Evolutionary conservation across 2,888 invertebrate genomes (phyloP).

Genomic region (Amorpha juglandis): DNA sequence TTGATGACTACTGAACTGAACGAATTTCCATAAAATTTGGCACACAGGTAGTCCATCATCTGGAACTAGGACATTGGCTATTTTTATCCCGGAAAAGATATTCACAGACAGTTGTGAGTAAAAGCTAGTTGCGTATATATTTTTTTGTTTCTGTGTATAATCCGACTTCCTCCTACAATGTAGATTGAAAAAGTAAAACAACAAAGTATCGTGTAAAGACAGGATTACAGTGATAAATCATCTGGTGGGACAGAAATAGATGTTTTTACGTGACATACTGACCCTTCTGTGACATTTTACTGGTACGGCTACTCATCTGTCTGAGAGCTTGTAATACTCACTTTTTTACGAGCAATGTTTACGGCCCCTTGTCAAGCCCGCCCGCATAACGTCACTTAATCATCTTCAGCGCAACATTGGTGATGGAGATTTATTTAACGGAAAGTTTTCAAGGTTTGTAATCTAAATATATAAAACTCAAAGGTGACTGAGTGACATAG

Average conservation of each 20-base stretch:
- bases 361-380: neutral
- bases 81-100: too few species aligned
- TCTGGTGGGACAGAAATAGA: constrained; percentile 3
- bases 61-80: too few species aligned
- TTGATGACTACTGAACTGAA: too few species aligned
- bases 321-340: constrained; percentile 16
- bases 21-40: too few species aligned
- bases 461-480: too few species aligned
- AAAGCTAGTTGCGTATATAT: too few species aligned
- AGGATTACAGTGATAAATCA: constrained; percentile 7
- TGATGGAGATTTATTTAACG: constrained; percentile 16
- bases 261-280: constrained; percentile 17
- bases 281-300: constrained; percentile 23
- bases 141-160: too few species aligned
- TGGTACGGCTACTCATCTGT: neutral
- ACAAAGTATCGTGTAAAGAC: neutral
- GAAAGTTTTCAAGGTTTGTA: neutral
- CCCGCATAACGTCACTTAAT: constrained; percentile 5
- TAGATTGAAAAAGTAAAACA: neutral
- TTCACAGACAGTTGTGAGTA: too few species aligned
- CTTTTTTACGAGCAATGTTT: constrained; percentile 19
- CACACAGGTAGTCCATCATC: too few species aligned
- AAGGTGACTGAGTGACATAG: too few species aligned
- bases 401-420: constrained; percentile 14
- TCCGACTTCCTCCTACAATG: too few species aligned